Conservation (phyloP, 1,140 invertebrate genomes). For the Cardiocondyla obscurior region DNA sequence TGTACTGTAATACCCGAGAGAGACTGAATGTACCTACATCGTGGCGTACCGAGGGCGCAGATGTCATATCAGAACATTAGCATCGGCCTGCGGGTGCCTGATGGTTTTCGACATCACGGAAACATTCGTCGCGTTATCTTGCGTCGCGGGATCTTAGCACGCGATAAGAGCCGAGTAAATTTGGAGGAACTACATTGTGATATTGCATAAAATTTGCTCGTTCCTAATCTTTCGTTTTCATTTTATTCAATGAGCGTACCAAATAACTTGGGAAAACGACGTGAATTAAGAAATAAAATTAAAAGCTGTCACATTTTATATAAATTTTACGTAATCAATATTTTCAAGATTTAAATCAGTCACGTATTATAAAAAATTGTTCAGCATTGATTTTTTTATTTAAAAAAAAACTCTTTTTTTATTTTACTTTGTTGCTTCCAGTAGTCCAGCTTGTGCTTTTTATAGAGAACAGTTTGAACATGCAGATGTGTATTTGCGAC, state of each 20-base stretch:
- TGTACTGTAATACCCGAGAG: conserved; percentile 61
- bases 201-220: neutral
- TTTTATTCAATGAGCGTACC: neutral
- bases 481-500: neutral
- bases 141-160: neutral
- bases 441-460: too few relatives aligned
- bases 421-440: too few relatives aligned
- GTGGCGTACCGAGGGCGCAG: conserved; percentile 53
- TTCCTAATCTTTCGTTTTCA: neutral
- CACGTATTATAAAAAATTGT: too few relatives aligned
- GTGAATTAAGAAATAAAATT: neutral
- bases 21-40: conserved; percentile 51
- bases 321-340: neutral
- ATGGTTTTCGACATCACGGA: conserved; percentile 63
- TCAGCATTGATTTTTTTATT: too few relatives aligned
- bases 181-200: neutral
- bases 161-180: conserved; percentile 17
- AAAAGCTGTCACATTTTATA: neutral
- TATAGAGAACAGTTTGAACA: too few relatives aligned
- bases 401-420: neutral
- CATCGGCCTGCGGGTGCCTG: conserved; percentile 54
- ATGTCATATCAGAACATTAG: conserved; percentile 71
- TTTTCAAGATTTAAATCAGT: neutral
- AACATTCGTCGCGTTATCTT: conserved; percentile 54
- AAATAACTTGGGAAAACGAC: neutral